Evolutionary conservation across 2,113 vertebrate species (phyloP).

Genomic region (Urocolius indicus): DNA sequence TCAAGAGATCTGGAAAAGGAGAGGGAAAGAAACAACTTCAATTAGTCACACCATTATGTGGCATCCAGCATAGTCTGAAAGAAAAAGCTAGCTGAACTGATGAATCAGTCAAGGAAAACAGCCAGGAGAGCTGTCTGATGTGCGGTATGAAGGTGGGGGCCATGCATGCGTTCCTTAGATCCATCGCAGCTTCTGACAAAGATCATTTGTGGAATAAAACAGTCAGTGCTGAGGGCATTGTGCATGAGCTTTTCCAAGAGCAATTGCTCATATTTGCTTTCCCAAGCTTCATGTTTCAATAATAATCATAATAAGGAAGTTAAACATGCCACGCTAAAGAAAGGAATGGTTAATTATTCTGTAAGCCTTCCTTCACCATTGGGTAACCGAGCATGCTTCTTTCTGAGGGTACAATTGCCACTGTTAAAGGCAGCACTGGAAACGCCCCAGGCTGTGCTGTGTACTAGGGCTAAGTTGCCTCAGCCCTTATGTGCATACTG

Average conservation of each 20-base stretch:
- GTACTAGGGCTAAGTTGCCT: neutral
- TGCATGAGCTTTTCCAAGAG: neutral
- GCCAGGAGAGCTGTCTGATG: neutral
- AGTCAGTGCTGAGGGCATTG: neutral
- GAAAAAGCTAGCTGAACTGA: slow-evolving; percentile 31
- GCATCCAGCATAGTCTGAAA: slow-evolving; percentile 58
- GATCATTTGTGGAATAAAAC: neutral
- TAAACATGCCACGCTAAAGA: neutral
- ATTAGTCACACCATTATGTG: slow-evolving; percentile 57
- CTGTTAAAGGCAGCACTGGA: neutral
- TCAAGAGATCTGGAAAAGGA: slow-evolving; percentile 47
- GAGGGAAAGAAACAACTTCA: slow-evolving; percentile 33
- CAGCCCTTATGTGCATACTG: neutral
- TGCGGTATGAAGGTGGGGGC: neutral
- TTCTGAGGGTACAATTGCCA: neutral
- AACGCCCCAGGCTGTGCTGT: neutral
- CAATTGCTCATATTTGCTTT: neutral
- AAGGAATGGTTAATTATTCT: neutral
- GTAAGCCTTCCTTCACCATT: neutral
- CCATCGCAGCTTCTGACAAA: neutral
- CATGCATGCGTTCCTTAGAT: neutral
- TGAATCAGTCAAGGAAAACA: slow-evolving; percentile 21
- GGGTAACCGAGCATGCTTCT: neutral
- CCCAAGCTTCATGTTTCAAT: neutral
- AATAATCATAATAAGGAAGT: neutral